A percentile compares a stretch with the other conserved stretches of the same genome.
phyloP scores from a whole-genome alignment of 2,797 vertebrate genomes.

The Glossophaga mutica region DNA sequence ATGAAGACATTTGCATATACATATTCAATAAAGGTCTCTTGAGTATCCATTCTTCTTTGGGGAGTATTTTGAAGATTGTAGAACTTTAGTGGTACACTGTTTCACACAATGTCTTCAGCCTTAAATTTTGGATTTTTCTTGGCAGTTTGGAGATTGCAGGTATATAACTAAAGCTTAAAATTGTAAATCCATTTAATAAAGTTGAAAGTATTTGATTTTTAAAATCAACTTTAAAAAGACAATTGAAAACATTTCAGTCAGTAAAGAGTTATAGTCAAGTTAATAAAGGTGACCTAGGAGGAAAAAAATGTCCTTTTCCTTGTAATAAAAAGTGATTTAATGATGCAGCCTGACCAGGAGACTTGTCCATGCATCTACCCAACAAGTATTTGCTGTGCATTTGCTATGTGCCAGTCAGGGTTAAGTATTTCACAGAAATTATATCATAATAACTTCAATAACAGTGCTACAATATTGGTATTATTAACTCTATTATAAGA shows the following conservation, averaged over 20 bases:
- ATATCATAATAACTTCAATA: background rate
- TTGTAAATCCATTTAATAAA: background rate
- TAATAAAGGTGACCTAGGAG: background rate
- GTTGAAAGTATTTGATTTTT: background rate
- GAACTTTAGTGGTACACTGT: background rate
- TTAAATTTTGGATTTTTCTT: slow-evolving; percentile 43
- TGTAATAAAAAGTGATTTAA: background rate
- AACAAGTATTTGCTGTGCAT: background rate
- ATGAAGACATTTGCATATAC: background rate
- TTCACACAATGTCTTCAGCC: background rate
- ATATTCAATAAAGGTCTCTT: background rate
- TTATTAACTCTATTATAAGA: slow-evolving; percentile 9
- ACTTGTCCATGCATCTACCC: background rate
- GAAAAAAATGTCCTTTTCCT: background rate
- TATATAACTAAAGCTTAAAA: slow-evolving; percentile 22
- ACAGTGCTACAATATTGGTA: background rate
- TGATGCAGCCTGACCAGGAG: background rate
- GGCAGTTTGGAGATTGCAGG: background rate
- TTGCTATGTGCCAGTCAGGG: background rate
- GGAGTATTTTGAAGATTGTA: background rate
- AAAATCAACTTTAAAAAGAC: background rate
- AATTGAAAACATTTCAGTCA: background rate
- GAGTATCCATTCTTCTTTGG: background rate
- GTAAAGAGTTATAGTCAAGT: background rate
- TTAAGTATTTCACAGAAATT: slow-evolving; percentile 30